Percentiles rank a stretch among this genome's conserved stretches.
These are phyloP conservation scores for Mormyrops boulengeri DNA, from an alignment of 2,797 vertebrate genomes.

Conservation along the genomic window DNA sequence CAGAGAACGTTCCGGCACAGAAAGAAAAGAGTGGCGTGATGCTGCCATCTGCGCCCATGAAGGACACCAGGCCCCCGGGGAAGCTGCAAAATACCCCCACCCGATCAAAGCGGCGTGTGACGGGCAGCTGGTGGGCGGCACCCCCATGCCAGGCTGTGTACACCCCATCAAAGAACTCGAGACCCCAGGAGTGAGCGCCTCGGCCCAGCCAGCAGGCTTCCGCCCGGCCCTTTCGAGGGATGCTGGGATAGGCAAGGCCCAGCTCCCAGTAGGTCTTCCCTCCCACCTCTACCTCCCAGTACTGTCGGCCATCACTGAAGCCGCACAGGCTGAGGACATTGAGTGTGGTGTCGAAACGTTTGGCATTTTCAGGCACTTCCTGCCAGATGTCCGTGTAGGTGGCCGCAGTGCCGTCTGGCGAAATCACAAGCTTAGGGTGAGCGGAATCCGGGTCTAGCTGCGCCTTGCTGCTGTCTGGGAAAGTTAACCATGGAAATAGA, in stretches of 20 bases:
- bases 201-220: slow-evolving; percentile 70
- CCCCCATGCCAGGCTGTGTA: slow-evolving; percentile 70
- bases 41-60: slow-evolving; percentile 55
- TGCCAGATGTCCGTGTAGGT: slow-evolving; percentile 63
- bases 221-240: slow-evolving; percentile 60
- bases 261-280: slow-evolving; percentile 73
- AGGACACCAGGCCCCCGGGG: slow-evolving; percentile 58
- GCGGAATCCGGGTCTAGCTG: slow-evolving; percentile 60
- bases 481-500: background rate
- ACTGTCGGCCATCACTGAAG: slow-evolving; percentile 59
- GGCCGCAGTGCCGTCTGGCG: slow-evolving; percentile 51
- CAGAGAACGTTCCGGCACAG: slow-evolving; percentile 60
- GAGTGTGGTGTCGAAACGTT: slow-evolving; percentile 67
- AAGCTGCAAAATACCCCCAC: slow-evolving; percentile 64
- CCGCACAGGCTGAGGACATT: slow-evolving; percentile 61
- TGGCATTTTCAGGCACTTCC: slow-evolving; percentile 53
- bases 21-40: slow-evolving; percentile 64
- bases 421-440: slow-evolving; percentile 66
- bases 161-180: slow-evolving; percentile 68
- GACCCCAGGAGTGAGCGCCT: slow-evolving; percentile 61
- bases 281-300: slow-evolving; percentile 67
- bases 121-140: slow-evolving; percentile 56
- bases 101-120: slow-evolving; percentile 43
- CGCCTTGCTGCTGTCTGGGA: slow-evolving; percentile 59
- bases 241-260: slow-evolving; percentile 64